Conservation (phyloP, 2,888 invertebrate species). For the Rotaria socialis region DNA sequence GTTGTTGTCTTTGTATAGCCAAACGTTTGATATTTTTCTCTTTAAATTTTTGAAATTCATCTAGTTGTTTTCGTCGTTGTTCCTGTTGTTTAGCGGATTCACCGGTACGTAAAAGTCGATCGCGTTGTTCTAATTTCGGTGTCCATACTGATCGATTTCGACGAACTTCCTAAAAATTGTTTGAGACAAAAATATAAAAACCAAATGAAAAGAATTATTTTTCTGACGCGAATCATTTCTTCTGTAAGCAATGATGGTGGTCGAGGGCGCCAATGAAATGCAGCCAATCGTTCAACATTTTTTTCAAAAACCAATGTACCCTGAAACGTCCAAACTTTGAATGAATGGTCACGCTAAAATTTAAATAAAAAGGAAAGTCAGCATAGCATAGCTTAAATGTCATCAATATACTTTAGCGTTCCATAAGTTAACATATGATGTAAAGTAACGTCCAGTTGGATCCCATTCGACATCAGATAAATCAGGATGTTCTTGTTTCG, state of each 20-base stretch:
- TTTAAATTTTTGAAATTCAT: slow-evolving; percentile 39
- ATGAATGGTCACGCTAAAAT: slow-evolving; percentile 69
- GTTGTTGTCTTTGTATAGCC: slow-evolving; percentile 38
- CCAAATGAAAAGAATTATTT: not conserved
- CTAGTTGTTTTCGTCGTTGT: slow-evolving; percentile 40
- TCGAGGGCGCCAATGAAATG: slow-evolving; percentile 90
- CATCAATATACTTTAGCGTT: slow-evolving; percentile 73
- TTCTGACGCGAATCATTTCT: slow-evolving; percentile 69
- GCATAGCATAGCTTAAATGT: not conserved
- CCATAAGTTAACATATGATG: slow-evolving; percentile 88
- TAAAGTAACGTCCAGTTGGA: slow-evolving; percentile 95
- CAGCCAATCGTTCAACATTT: slow-evolving; percentile 84
- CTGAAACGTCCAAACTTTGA: slow-evolving; percentile 97
- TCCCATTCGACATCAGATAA: slow-evolving; percentile 98
- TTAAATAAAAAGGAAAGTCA: slow-evolving; percentile 37
- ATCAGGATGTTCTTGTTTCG: slow-evolving; percentile 81
- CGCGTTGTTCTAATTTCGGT: slow-evolving; percentile 30
- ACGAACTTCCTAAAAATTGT: not conserved
- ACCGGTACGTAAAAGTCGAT: slow-evolving; percentile 37
- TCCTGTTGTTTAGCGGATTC: slow-evolving; percentile 41
- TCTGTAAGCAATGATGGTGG: slow-evolving; percentile 77
- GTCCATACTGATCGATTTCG: not conserved
- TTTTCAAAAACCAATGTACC: slow-evolving; percentile 72
- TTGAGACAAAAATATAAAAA: too few species aligned
- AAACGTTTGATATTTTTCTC: slow-evolving; percentile 32